A percentile compares a stretch with the other conserved stretches of the same genome.
Evolutionary conservation across 2,888 invertebrate species (phyloP).

Genomic region (Caenorhabditis plicata): DNA sequence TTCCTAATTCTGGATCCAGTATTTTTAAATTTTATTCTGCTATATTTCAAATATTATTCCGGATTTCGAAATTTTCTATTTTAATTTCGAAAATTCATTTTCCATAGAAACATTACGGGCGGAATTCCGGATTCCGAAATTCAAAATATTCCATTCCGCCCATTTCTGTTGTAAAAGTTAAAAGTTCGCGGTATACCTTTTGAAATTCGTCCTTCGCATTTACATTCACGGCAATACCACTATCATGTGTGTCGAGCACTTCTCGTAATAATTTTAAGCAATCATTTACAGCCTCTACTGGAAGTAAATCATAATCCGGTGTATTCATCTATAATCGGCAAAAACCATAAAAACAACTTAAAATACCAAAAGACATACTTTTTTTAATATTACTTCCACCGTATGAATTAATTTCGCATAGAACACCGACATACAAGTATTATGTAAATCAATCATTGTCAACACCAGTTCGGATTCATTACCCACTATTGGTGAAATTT

Average conservation of each 20-base stretch:
- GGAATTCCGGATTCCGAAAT: no score
- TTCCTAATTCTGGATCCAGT: no score
- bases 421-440: constrained; percentile 83
- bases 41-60: no score
- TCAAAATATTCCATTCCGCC: no score
- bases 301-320: constrained; percentile 73
- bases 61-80: no score
- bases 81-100: no score
- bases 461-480: constrained; percentile 74
- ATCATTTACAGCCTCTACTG: constrained; percentile 78
- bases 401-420: constrained; percentile 71
- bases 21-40: no score
- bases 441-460: constrained; percentile 80
- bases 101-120: no score
- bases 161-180: no score
- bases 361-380: constrained; percentile 56
- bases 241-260: constrained; percentile 75
- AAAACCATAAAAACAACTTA: background rate
- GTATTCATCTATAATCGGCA: constrained; percentile 69
- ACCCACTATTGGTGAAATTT: constrained; percentile 69
- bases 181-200: no score
- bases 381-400: constrained; percentile 66
- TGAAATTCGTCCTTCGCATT: constrained; percentile 81
- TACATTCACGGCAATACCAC: constrained; percentile 69
- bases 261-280: constrained; percentile 80